phyloP scores from a whole-genome alignment of 2,113 vertebrate species.

The Podilymbus podiceps region DNA sequence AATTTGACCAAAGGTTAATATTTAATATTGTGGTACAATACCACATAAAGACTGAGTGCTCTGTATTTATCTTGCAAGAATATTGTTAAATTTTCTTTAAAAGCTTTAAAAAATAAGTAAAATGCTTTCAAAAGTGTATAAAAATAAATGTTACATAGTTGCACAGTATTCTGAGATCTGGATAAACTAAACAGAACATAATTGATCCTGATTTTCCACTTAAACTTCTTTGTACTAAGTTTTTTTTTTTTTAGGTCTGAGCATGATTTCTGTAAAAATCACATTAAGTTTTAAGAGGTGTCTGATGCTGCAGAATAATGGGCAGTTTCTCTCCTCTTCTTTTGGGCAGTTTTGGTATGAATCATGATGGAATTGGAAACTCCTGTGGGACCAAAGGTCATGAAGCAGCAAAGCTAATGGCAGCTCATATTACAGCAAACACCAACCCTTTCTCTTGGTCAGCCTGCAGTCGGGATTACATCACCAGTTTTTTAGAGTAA shows the following conservation, averaged over 20 bases:
- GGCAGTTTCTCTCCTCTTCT: slow-evolving; percentile 54
- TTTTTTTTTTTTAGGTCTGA: neutral
- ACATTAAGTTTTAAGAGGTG: neutral
- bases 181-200: neutral
- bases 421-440: slow-evolving; percentile 98
- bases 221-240: neutral
- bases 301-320: slow-evolving; percentile 24
- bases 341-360: slow-evolving; percentile 95
- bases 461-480: slow-evolving; percentile 98
- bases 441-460: slow-evolving; percentile 99
- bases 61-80: neutral
- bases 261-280: neutral
- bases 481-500: slow-evolving; percentile 99
- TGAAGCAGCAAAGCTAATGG: slow-evolving; percentile 98
- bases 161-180: neutral
- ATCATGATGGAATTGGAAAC: slow-evolving; percentile 98
- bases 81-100: neutral
- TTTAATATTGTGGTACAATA: neutral
- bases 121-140: neutral
- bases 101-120: neutral
- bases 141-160: neutral
- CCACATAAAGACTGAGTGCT: neutral
- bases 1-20: neutral
- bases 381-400: slow-evolving; percentile 98
- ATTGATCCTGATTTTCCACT: neutral